Base-by-base conservation (phyloP, 2,888 invertebrate species). In the Phymatocera aterrima region DNA sequence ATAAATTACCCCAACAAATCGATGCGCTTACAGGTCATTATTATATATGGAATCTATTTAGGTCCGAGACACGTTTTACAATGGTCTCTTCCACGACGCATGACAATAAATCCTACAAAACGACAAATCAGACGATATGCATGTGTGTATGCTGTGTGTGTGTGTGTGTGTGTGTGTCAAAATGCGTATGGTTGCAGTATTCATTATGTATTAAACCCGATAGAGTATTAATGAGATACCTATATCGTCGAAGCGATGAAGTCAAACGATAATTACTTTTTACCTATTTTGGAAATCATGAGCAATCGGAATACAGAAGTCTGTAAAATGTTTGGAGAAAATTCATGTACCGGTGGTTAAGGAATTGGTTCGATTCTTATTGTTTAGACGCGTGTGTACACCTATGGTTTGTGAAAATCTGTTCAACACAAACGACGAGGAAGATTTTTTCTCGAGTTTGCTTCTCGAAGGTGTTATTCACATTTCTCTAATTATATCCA, bases 1-100 rank as follows among this genome's bases (percentile, higher is more conserved):
- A 75, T 75, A 54, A 75, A 75, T 75, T 75, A 57, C 75, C 21
- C 40, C 75, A 60, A 75, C 75, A 57, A 75, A 75, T 75, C 75
- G 75, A 75, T 75, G 57, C 57, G 75, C 75, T 75, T 75, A 75
- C 31, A 40, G 75, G 75, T 75, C 57, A 75, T 75, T 75, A 75
- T 34, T 28, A 18, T 72, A 72, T 72, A 72, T 72, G 18, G 43
- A 72, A 72, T 72, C 48, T 34, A 72, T 51, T 51, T 34, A 51
- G 48, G 18, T 31, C n/a, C 18, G 2, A 15, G 61, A 64, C 61
- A 64, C 18, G 61, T 18, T 34, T 64, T 64, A 18, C 61, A 57
- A 57, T 34, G 18, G 61, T 64, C 37, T n/a, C n/a, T n/a, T n/a
- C n/a, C n/a, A 18, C 61, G 61, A 64, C 8, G 37, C 61, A 8